A percentile compares a stretch with the other conserved stretches of the same genome.
Evolutionary conservation across 2,113 vertebrate genomes (phyloP).

Genomic region (Tamias sibiricus): DNA sequence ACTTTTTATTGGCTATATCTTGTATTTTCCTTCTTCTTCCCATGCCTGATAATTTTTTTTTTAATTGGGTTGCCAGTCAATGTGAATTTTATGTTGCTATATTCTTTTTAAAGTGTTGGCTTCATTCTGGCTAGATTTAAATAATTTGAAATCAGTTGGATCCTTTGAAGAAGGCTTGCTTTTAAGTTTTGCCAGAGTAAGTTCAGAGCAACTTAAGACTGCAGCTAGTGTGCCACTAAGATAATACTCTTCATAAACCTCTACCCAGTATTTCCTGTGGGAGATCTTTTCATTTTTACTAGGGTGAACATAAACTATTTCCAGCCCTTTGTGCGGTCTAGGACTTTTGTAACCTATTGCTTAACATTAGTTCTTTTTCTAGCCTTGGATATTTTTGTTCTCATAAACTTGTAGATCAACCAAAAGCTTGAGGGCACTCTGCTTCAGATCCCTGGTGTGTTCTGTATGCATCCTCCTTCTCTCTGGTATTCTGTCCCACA

Average conservation of each 20-base stretch:
- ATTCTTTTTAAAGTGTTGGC: not conserved
- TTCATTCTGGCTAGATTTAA: not conserved
- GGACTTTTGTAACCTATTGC: not conserved
- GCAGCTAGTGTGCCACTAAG: not conserved
- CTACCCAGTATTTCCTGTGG: not conserved
- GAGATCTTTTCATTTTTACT: not conserved
- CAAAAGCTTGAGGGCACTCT: not conserved
- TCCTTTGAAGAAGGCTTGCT: not conserved
- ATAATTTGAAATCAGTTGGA: not conserved
- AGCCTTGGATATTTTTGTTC: not conserved
- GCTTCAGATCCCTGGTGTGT: not conserved
- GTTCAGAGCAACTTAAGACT: not conserved
- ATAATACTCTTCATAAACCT: not conserved
- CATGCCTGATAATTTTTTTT: not conserved
- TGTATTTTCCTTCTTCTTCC: not conserved
- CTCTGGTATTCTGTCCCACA: not conserved
- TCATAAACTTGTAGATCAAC: not conserved
- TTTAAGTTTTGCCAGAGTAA: not conserved
- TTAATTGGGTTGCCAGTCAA: not conserved
- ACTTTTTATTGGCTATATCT: not conserved
- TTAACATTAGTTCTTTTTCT: not conserved
- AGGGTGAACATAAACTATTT: not conserved
- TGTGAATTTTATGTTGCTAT: not conserved
- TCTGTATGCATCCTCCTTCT: not conserved
- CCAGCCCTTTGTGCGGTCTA: not conserved